Conservation (phyloP, 2,113 vertebrate genomes). For the Pelodiscus sinensis region DNA sequence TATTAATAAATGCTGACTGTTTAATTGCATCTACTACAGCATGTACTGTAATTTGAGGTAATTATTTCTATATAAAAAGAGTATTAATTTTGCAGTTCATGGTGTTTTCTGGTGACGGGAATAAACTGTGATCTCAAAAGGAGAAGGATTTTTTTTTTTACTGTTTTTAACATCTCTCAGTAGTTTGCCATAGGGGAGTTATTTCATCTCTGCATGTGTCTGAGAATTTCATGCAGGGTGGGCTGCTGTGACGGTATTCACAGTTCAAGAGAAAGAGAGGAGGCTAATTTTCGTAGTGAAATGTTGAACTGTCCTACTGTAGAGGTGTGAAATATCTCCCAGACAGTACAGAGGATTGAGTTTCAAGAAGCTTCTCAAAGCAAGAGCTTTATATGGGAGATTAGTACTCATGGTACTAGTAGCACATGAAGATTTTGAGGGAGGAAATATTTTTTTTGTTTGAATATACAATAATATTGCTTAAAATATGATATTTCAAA, state of each 20-base stretch:
- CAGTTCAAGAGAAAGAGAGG: constrained; percentile 39
- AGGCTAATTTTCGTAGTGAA: constrained; percentile 60
- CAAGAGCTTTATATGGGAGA: neutral
- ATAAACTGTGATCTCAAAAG: constrained; percentile 9
- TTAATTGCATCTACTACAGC: neutral
- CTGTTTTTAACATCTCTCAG: constrained; percentile 58
- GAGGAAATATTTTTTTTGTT: neutral
- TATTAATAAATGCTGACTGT: neutral
- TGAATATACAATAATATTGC: neutral
- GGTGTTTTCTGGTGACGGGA: neutral
- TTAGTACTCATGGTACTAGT: constrained; percentile 23
- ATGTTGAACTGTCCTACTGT: constrained; percentile 37
- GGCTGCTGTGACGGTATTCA: constrained; percentile 43
- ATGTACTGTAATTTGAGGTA: neutral
- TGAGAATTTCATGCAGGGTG: constrained; percentile 47
- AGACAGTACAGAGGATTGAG: neutral
- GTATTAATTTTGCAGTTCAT: neutral
- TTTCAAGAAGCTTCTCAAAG: neutral
- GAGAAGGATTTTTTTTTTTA: neutral
- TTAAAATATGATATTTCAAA: constrained; percentile 8
- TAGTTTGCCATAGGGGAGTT: constrained; percentile 25
- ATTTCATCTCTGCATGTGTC: constrained; percentile 46
- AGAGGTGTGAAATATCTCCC: constrained; percentile 18
- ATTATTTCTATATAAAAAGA: neutral
- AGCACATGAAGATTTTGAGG: neutral